These are phyloP conservation scores for Tragelaphus scriptus DNA, from an alignment of 2,113 vertebrate species.

Conservation along the genomic window DNA sequence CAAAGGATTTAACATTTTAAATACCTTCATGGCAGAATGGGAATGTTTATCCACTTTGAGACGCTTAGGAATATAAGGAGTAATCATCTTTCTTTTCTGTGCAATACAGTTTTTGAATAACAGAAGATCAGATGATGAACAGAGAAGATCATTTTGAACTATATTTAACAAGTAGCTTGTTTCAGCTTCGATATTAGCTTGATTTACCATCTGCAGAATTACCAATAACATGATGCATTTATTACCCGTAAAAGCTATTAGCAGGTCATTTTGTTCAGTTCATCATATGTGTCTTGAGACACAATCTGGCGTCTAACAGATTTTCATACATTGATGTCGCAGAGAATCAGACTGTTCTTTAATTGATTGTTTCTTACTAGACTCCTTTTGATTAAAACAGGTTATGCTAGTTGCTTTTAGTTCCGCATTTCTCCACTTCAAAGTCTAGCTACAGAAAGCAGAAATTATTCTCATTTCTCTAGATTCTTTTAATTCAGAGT, in stretches of 20 bases:
- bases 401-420: constrained; percentile 86
- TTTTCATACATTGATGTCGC: constrained; percentile 91
- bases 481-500: constrained; percentile 78
- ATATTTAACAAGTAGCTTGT: constrained; percentile 89
- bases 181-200: constrained; percentile 87
- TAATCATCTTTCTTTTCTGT: constrained; percentile 77
- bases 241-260: constrained; percentile 92
- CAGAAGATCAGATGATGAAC: constrained; percentile 72
- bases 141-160: constrained; percentile 80
- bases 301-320: constrained; percentile 92
- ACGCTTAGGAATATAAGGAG: constrained; percentile 74
- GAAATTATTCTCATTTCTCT: constrained; percentile 81
- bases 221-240: constrained; percentile 92
- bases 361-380: constrained; percentile 91
- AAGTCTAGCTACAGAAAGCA: constrained; percentile 75
- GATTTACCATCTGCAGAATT: constrained; percentile 92
- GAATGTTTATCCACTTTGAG: constrained; percentile 80
- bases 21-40: constrained; percentile 68
- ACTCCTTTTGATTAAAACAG: constrained; percentile 89
- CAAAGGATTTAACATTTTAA: constrained; percentile 80
- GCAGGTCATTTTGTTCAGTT: constrained; percentile 91
- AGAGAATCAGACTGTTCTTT: constrained; percentile 90
- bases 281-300: constrained; percentile 92
- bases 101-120: constrained; percentile 78
- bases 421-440: constrained; percentile 82